Base-by-base conservation (phyloP, 2,797 vertebrate genomes). In the Spinus olivaceus region DNA sequence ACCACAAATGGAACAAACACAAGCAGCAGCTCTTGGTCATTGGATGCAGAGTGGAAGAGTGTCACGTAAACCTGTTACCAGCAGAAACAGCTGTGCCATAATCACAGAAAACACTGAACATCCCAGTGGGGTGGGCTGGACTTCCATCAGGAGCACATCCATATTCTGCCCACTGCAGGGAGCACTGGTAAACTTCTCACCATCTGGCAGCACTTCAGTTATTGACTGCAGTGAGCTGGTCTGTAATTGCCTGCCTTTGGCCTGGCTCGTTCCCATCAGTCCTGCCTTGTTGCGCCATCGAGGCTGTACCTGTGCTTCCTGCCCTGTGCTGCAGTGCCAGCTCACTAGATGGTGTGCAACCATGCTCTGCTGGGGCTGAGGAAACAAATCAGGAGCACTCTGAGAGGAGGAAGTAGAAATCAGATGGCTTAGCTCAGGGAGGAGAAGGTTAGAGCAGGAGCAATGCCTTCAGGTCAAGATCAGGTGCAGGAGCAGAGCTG, bases 241-340 rank as follows among this genome's bases (percentile, higher is more conserved):
- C 71, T 73, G 69, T 56, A n/a, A 79, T 84, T 44, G 25, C 69
- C 46, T 91, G 42, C 49, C 57, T 41, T 47, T 71, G 54, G 17
- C 63, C 11, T 0, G 14, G 59, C 54, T 86, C 47, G 1, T 33
- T 81, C 80, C 33, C 0, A 1, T 61, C 63, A 0, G 2, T 22
- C 77, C 0, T 0, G 66, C 86, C 73, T 6, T 1, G 19, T 12
- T 80, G 69, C 67, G 21, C 24, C 56, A 42, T 0, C 0, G 3
- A 6, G 21, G 81, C 14, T 1, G 50, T 56, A 19, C 23, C 49
- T 49, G 81, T 13, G 57, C 33, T 30, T 6, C 35, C 66, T 3
- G 1, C 47, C 60, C 60, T 73, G 93, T 7, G 24, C 67, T 95
- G 72, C 93, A 61, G 39, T 12, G 66, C 73, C 19, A 2, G 71